phyloP scores from a whole-genome alignment of 2,113 vertebrate species.

The Callionymus lyra region DNA sequence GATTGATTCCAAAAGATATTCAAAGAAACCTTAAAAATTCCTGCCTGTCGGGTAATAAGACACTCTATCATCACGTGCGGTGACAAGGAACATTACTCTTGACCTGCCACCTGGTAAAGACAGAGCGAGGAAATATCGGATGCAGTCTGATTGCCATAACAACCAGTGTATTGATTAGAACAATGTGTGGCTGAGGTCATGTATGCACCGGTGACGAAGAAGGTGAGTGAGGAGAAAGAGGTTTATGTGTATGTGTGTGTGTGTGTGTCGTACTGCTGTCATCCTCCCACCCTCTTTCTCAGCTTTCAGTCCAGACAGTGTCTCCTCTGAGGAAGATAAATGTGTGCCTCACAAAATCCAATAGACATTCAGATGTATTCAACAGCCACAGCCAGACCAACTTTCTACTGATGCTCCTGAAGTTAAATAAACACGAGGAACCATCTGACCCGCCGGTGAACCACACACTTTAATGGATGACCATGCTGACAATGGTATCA shows the following conservation, averaged over 20 bases:
- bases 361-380: slow-evolving; percentile 34
- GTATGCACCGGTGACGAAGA: slow-evolving; percentile 10
- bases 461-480: slow-evolving; percentile 1
- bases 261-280: not conserved
- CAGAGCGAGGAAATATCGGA: slow-evolving; percentile 6
- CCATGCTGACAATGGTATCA: slow-evolving; percentile 1
- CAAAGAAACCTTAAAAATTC: slow-evolving; percentile 44
- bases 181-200: slow-evolving; percentile 18
- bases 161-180: slow-evolving; percentile 47
- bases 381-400: slow-evolving; percentile 21
- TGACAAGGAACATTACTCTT: slow-evolving; percentile 46
- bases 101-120: slow-evolving; percentile 27
- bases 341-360: slow-evolving; percentile 29
- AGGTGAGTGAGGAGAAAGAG: slow-evolving; percentile 7
- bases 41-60: slow-evolving; percentile 53
- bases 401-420: slow-evolving; percentile 9
- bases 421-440: slow-evolving; percentile 4
- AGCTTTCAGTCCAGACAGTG: slow-evolving; percentile 5
- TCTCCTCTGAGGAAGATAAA: slow-evolving; percentile 31
- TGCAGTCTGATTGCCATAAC: slow-evolving; percentile 50
- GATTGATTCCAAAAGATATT: slow-evolving; percentile 51
- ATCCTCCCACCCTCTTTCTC: not conserved
- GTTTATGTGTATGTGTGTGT: slow-evolving; percentile 2
- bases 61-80: slow-evolving; percentile 43
- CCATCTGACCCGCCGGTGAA: no score